Base-by-base conservation (phyloP, 2,888 invertebrate genomes). In the Tipula confusa region DNA sequence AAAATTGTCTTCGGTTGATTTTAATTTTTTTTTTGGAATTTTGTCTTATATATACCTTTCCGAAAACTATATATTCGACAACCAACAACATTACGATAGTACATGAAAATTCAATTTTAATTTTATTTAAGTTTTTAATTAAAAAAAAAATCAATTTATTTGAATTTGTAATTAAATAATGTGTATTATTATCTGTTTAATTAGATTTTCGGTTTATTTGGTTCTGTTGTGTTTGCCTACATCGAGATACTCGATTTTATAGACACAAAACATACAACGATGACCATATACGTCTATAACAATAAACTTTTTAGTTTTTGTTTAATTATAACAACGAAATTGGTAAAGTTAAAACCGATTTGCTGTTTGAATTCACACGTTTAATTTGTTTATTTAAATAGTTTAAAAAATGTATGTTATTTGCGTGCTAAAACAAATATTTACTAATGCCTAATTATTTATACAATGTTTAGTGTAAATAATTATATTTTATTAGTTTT, bases 31-130 rank as follows among this genome's bases (percentile, higher is more conserved):
- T 64, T 64, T 64, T 64, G 64, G 64, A 24, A 64, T 64, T 64
- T 64, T 64, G 64, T 64, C 64, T 64, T 64, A 64, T 15, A 33
- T 3, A 43, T 24, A 64, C 24, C 64, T 64, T 64, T 64, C 24
- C 64, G n/a, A 64, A 64, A 64, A 64, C 24, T 64, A 64, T 64
- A 64, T 64, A 64, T 2, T 24, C 24, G 7, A 48, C 64, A 43
- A 43, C 43, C 24, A 18, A 48, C 64, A 43, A 43, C 43, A 43
- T 3, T 43, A n/a, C 43, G 2, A 43, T 64, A 24, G 24, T 64
- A 64, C 64, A 64, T 64, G 64, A 64, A 64, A 64, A 64, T 64
- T 64, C 64, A 64, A 64, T 64, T 64, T 64, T 64, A 64, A 64
- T 64, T 64, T 64, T 64, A 64, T 64, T 64, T 64, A 64, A 64